Percentiles rank a stretch among this genome's conserved stretches.
Evolutionary conservation across 2,797 vertebrate species (phyloP).

Genomic region (Nyctibius grandis): DNA sequence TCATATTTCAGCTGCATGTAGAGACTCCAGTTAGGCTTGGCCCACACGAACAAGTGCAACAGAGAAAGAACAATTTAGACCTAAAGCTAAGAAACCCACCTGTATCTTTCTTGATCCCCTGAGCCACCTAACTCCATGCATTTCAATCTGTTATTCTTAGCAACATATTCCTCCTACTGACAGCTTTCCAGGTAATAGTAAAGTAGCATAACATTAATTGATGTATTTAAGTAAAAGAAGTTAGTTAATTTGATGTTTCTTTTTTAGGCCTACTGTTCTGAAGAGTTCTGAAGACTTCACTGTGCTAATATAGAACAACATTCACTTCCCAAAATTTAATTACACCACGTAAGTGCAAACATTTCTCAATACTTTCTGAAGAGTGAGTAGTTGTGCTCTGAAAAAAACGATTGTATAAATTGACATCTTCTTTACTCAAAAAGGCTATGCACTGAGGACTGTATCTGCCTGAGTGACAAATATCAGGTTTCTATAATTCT

Average conservation of each 20-base stretch:
- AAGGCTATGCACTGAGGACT: background rate
- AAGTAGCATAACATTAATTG: background rate
- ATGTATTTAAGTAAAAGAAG: background rate
- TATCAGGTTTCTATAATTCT: background rate
- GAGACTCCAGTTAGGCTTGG: background rate
- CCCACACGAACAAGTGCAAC: background rate
- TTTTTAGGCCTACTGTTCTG: slow-evolving; percentile 80
- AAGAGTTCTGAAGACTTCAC: slow-evolving; percentile 87
- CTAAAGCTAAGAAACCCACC: background rate
- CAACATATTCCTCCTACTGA: slow-evolving; percentile 42
- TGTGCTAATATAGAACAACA: slow-evolving; percentile 87
- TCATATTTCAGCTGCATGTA: background rate
- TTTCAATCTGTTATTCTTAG: background rate
- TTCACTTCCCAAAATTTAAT: slow-evolving; percentile 85
- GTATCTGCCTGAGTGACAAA: background rate
- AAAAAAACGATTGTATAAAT: background rate
- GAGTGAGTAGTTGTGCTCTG: background rate
- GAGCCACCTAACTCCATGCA: background rate
- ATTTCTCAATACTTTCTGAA: background rate
- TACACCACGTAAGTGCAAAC: slow-evolving; percentile 76
- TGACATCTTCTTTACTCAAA: background rate
- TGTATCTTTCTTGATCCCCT: background rate
- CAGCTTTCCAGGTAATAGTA: slow-evolving; percentile 25
- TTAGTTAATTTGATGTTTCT: background rate
- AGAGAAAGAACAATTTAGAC: background rate